These are phyloP conservation scores for Erythrolamprus reginae DNA, from an alignment of 2,113 vertebrate species.

Conservation along the genomic window DNA sequence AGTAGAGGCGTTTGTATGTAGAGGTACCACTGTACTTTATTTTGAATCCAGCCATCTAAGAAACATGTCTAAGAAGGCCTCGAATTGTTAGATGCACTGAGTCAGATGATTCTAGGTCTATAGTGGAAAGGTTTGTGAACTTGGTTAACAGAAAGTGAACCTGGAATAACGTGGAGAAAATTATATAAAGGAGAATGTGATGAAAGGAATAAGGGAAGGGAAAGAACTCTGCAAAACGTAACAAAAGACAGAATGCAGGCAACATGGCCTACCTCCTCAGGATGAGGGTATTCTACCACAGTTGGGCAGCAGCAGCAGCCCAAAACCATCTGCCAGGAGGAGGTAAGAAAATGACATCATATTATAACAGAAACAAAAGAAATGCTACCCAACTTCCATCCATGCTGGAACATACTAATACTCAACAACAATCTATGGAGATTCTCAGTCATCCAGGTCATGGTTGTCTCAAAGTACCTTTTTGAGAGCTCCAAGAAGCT, in stretches of 20 bases:
- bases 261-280: constrained; percentile 54
- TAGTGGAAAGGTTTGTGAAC: neutral
- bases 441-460: no score
- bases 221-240: neutral
- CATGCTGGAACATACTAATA: neutral
- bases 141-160: neutral
- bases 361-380: neutral
- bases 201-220: neutral
- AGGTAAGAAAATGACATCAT: constrained; percentile 55
- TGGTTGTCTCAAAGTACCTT: no score
- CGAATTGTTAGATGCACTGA: neutral
- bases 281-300: constrained; percentile 57
- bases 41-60: neutral
- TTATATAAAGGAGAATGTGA: neutral
- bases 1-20: no score
- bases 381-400: neutral
- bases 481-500: no score
- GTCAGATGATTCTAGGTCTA: neutral
- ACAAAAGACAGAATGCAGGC: constrained; percentile 10
- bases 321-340: constrained; percentile 63
- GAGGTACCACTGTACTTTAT: no score
- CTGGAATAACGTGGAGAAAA: neutral
- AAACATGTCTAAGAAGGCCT: neutral
- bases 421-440: neutral
- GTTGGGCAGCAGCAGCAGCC: constrained; percentile 66